Evolutionary conservation across 2,113 vertebrate genomes (phyloP), one percentile per base, ranked within the genome.

Genomic region (Meriones unguiculatus): DNA sequence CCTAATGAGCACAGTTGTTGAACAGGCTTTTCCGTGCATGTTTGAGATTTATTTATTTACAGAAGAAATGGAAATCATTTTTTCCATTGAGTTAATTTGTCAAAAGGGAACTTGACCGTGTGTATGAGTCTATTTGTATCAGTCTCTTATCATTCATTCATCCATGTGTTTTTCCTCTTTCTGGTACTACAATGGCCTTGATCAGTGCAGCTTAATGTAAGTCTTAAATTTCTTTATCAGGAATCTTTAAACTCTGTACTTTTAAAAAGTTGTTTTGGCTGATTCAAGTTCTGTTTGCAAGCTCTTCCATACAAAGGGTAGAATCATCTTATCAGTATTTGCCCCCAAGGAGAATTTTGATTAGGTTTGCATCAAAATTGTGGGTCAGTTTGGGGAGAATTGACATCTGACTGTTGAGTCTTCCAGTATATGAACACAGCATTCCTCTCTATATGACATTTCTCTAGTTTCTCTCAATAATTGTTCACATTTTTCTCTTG

Each of bases 51-150:
- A 17, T 67, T 7, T 87, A 38, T 50, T 32, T 80, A 87, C 3
- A 64, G 76, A 87, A 80, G 32, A 91, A 70, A 87, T 87, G 32
- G 38, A 87, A 38, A 65, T 93, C 25, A 70, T 82, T 95, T 69
- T 69, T 54, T 28, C 13, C 77, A 73, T 59, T 87, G 46, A 90
- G 20, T 80, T 41, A 69, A 64, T 1, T 75, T 91, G 65, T 87
- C 62, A 65, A 77, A 95, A 70, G 75, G n/a, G 22, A 64, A 91
- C 65, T 35, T 93, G 22, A 18, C 80, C 7, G 10, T 65, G 80
- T 24, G 7, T 12, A 13, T 46, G 30, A 38, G 20, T 90, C 52
- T 87, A 46, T 28, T 82, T n/a, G n/a, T 32, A 46, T 8, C 38
- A 65, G 57, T 41, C 81, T 81, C 32, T 85, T 25, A 12, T 46